Evolutionary conservation across 2,113 vertebrate genomes (phyloP).

Genomic region (Otolemur garnettii): DNA sequence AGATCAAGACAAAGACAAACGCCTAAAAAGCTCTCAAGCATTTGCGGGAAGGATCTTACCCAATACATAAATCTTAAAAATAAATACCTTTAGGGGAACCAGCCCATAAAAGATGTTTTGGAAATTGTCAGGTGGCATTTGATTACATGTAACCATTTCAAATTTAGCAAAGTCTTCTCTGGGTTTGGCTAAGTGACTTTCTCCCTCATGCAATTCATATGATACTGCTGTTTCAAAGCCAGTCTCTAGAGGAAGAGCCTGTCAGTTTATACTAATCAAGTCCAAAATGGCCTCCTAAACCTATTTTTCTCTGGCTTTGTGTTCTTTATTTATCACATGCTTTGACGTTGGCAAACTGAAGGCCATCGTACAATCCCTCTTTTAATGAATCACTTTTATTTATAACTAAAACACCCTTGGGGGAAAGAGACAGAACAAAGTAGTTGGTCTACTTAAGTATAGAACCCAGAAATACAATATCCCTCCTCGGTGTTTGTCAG

Average conservation of each 20-base stretch:
- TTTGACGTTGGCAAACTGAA: slow-evolving; percentile 40
- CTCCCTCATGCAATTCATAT: slow-evolving; percentile 44
- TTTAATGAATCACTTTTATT: slow-evolving; percentile 66
- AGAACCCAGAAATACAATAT: slow-evolving; percentile 36
- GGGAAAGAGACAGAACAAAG: slow-evolving; percentile 39
- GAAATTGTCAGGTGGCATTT: slow-evolving; percentile 25
- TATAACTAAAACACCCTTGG: slow-evolving; percentile 47
- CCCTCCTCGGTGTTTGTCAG: neutral
- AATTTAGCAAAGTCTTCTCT: slow-evolving; percentile 48
- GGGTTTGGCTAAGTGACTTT: slow-evolving; percentile 53
- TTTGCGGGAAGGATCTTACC: neutral
- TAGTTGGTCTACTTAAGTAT: slow-evolving; percentile 17
- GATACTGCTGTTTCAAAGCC: slow-evolving; percentile 33
- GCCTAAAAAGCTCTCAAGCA: neutral
- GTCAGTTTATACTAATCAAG: slow-evolving; percentile 51
- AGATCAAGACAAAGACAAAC: neutral
- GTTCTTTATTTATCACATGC: slow-evolving; percentile 38
- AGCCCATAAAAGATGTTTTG: slow-evolving; percentile 7
- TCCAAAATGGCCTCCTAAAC: slow-evolving; percentile 57
- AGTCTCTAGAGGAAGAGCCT: slow-evolving; percentile 19
- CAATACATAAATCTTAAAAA: slow-evolving; percentile 6
- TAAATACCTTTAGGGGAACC: neutral
- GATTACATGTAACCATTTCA: slow-evolving; percentile 4
- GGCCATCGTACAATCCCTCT: neutral
- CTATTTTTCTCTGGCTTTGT: slow-evolving; percentile 54